phyloP scores from a whole-genome alignment of 2,113 vertebrate species.

The Elephantulus edwardii region DNA sequence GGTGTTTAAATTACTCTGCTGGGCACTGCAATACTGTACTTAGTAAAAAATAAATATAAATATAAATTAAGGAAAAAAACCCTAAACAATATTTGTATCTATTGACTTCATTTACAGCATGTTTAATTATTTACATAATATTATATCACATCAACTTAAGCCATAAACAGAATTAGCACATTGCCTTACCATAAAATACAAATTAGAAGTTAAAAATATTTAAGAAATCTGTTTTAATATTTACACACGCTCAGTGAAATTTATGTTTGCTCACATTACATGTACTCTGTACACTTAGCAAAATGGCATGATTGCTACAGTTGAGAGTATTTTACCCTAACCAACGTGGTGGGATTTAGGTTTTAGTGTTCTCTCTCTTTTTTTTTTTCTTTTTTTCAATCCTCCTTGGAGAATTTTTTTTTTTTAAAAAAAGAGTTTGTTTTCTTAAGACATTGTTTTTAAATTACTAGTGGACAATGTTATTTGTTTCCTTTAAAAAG shows the following conservation, averaged over 20 bases:
- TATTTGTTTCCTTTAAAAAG: constrained; percentile 79
- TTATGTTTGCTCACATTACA: constrained; percentile 84
- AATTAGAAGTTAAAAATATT: constrained; percentile 93
- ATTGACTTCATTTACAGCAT: constrained; percentile 86
- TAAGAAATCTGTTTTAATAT: constrained; percentile 91
- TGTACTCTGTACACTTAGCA: constrained; percentile 89
- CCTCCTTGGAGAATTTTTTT: constrained; percentile 79
- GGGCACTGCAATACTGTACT: constrained; percentile 85
- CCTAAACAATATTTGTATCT: constrained; percentile 83
- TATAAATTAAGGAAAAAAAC: constrained; percentile 79
- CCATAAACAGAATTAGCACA: constrained; percentile 89
- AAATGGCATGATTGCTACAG: constrained; percentile 84
- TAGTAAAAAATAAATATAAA: constrained; percentile 78
- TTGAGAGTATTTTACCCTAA: constrained; percentile 81
- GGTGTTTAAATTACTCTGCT: constrained; percentile 88
- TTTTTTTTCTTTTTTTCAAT: constrained; percentile 28
- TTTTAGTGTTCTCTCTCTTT: too few species aligned
- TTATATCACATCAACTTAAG: constrained; percentile 86
- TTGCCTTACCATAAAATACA: constrained; percentile 91
- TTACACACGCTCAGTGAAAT: constrained; percentile 89
- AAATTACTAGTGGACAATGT: constrained; percentile 79
- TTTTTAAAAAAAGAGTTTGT: constrained; percentile 74
- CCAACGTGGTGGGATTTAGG: constrained; percentile 71
- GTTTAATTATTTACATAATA: constrained; percentile 93
- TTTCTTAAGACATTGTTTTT: constrained; percentile 79